phyloP scores from a whole-genome alignment of 2,888 invertebrate genomes.

The Frankliniella fusca region DNA sequence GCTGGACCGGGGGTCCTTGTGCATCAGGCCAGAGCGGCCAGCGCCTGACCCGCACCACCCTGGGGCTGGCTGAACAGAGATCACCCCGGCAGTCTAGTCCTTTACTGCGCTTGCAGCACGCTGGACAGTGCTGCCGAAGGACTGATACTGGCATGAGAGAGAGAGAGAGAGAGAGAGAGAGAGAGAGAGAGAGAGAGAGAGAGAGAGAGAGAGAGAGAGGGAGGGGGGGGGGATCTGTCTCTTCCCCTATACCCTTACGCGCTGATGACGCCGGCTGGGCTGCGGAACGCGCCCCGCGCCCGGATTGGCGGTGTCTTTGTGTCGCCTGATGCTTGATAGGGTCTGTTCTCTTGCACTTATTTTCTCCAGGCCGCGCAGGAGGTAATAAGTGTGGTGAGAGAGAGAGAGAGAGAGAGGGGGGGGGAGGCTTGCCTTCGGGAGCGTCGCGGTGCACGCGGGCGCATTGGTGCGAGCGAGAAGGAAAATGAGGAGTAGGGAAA shows the following conservation, averaged over 20 bases:
- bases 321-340: no score
- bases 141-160: neutral
- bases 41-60: neutral
- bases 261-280: no score
- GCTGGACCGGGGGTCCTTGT: neutral
- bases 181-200: constrained; percentile 1
- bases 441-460: no score
- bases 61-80: neutral
- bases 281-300: no score
- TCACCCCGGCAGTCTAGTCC: neutral
- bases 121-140: neutral
- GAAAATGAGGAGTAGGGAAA: no score
- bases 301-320: no score
- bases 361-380: neutral
- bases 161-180: neutral
- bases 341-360: no score
- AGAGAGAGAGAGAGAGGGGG: neutral
- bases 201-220: neutral
- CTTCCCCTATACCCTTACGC: no score
- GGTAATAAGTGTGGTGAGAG: neutral
- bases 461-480: no score
- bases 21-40: neutral
- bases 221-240: neutral
- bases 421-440: no score
- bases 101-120: no score